Evolutionary conservation across 2,888 invertebrate species (phyloP).

Genomic region (Synergus itoensis): DNA sequence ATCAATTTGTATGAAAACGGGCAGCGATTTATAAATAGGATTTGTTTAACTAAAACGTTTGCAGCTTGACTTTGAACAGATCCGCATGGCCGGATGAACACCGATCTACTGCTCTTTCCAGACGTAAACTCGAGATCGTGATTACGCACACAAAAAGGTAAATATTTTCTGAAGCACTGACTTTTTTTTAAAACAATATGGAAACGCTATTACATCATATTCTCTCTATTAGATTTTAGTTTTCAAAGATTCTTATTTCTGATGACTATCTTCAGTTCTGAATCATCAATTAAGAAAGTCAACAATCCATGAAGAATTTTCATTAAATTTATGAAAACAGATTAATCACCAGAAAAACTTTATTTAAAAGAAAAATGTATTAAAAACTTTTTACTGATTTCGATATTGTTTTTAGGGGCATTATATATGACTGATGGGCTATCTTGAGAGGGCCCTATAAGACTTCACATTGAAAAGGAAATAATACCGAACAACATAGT

Average conservation of each 20-base stretch:
- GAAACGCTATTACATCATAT: background rate
- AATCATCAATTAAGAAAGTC: background rate
- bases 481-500: too few relatives aligned
- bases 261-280: too few relatives aligned
- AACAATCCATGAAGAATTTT: background rate
- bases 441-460: too few relatives aligned
- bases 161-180: conserved; percentile 42
- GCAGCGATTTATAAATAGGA: conserved; percentile 47
- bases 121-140: conserved; percentile 13
- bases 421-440: background rate
- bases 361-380: background rate
- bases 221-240: background rate
- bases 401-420: background rate
- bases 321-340: background rate
- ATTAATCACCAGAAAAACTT: background rate
- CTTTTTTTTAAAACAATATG: background rate
- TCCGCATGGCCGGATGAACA: conserved; percentile 43
- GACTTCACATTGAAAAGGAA: too few relatives aligned
- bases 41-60: conserved; percentile 46
- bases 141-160: conserved; percentile 45
- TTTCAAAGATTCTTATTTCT: background rate
- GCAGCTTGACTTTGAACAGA: conserved; percentile 30
- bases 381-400: background rate
- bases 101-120: conserved; percentile 44
- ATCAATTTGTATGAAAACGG: conserved; percentile 13